These are phyloP conservation scores for Drymonia ruficornis DNA, from an alignment of 2,888 invertebrate species.

Conservation along the genomic window DNA sequence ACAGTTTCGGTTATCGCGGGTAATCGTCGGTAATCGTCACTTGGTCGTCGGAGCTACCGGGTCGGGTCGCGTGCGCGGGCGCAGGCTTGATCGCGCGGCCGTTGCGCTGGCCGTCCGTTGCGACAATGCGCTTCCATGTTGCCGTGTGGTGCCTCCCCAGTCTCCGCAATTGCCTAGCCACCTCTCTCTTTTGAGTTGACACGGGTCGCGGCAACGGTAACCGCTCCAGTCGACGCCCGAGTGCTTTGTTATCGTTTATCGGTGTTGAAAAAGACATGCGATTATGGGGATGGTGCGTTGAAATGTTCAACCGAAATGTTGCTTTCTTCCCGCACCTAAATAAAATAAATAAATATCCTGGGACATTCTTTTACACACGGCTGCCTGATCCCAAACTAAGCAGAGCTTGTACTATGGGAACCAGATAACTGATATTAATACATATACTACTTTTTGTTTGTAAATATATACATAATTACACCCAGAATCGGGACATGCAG, in stretches of 20 bases:
- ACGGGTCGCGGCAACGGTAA: conserved; percentile 56
- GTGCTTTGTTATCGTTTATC: conserved; percentile 37
- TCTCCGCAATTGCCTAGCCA: conserved; percentile 69
- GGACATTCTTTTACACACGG: no score
- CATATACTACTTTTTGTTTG: no score
- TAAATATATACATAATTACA: no score
- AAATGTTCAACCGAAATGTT: background rate
- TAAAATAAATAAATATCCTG: no score
- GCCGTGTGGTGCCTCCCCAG: conserved; percentile 67
- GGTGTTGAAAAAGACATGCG: conserved; percentile 32
- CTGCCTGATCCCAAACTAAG: no score
- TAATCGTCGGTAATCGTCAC: conserved; percentile 42
- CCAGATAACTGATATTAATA: no score
- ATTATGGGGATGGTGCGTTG: conserved; percentile 27
- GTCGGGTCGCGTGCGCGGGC: conserved; percentile 54
- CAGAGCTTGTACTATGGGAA: no score
- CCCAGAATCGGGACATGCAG: no score
- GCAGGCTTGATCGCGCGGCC: conserved; percentile 70
- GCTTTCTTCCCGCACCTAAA: no score
- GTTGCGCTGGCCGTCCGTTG: conserved; percentile 72
- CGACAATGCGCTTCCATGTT: conserved; percentile 77
- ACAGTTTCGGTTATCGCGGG: conserved; percentile 45
- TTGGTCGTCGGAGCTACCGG: conserved; percentile 35
- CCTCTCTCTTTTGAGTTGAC: conserved; percentile 81
- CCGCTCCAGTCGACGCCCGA: conserved; percentile 31